These are phyloP conservation scores for Actinia tenebrosa DNA, from an alignment of 64 coral and sea anemone species.

Conservation along the genomic window DNA sequence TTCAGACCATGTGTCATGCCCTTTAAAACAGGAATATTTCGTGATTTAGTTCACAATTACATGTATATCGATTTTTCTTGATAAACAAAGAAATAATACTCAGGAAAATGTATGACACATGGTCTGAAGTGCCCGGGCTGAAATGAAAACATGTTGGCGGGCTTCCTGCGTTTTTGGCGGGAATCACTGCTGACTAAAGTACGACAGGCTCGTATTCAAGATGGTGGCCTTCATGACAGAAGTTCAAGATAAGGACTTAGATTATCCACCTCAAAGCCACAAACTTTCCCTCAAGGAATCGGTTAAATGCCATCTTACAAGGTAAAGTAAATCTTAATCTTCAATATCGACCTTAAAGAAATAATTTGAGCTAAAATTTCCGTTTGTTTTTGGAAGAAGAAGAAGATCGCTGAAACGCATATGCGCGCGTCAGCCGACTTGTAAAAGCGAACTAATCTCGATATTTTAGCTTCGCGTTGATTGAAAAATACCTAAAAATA, in stretches of 20 bases:
- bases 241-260: constrained; percentile 2
- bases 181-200: neutral
- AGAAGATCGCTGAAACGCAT: neutral
- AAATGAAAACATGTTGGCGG: neutral
- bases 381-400: neutral
- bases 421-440: neutral
- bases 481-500: neutral
- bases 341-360: neutral
- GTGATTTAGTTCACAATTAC: too few relatives aligned
- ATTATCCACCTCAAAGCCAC: neutral
- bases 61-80: neutral
- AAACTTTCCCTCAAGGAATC: neutral
- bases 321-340: neutral
- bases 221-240: constrained; percentile 3
- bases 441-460: neutral
- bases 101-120: too few relatives aligned
- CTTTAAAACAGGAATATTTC: neutral
- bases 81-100: neutral
- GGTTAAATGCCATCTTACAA: neutral
- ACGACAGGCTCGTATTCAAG: neutral
- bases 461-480: neutral
- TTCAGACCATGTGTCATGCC: too few relatives aligned
- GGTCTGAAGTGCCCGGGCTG: too few relatives aligned
- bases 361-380: neutral
- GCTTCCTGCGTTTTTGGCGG: constrained; percentile 6